Percentiles rank a stretch among this genome's conserved stretches.
Evolutionary conservation across 1,140 invertebrate genomes (phyloP).

Genomic region (Macrocentrus cingulum): DNA sequence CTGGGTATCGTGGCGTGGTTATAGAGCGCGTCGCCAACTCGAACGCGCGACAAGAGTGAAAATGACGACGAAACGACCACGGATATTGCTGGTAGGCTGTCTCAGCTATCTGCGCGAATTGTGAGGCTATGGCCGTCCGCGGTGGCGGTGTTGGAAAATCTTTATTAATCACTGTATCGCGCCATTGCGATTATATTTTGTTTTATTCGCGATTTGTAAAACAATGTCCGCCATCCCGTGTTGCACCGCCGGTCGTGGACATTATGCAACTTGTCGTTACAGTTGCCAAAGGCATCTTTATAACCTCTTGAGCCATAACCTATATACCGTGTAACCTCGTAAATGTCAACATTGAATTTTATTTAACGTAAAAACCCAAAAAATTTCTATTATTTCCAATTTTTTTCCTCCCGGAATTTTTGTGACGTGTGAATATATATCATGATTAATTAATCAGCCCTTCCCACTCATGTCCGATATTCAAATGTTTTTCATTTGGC

Average conservation of each 20-base stretch:
- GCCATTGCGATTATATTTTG: background rate
- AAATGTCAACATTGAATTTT: conserved; percentile 42
- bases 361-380: background rate
- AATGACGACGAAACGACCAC: background rate
- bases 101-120: conserved; percentile 3
- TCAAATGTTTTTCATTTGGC: background rate
- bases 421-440: background rate
- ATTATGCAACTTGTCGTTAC: conserved; percentile 34
- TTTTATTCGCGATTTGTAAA: conserved; percentile 8
- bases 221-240: conserved; percentile 5
- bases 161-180: background rate
- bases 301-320: conserved; percentile 46
- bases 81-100: background rate
- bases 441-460: background rate
- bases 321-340: conserved; percentile 52
- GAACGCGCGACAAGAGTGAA: conserved; percentile 9
- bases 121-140: conserved; percentile 43
- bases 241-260: conserved; percentile 10
- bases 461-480: background rate
- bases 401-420: background rate
- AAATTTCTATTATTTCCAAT: background rate
- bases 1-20: background rate
- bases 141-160: conserved; percentile 29
- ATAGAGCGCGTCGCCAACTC: conserved; percentile 8
- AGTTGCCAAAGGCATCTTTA: conserved; percentile 19